Evolutionary conservation across 2,888 invertebrate species (phyloP), one percentile per base, ranked within the genome.

Genomic region (Xylota sylvarum): DNA sequence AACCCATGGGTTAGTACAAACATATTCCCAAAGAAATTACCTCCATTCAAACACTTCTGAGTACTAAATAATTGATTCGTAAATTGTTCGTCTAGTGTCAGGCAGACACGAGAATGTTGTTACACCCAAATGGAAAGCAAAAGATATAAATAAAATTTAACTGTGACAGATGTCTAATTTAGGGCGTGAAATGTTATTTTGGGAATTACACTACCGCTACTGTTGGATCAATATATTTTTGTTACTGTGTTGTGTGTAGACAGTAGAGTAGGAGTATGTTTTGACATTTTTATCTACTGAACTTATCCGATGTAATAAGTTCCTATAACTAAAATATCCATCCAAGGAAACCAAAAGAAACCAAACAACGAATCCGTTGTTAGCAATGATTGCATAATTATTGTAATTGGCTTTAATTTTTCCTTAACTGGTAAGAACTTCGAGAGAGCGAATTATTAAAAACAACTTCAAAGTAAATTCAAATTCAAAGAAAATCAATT

Each of bases 401-500:
- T 14, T 14, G 14, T 14, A 40, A 58, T 58, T 58, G n/a, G 37
- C 30, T 35, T 14, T 5, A 35, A 37, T 58, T 58, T 19, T 37
- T 17, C 10, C n/a, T 35, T 19, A 35, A 56, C 10, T 37, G 4
- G 1, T 43, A n/a, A 14, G 6, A 43, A 14, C 1, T 14, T n/a
- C n/a, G 7, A n/a, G 40, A 7, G 40, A 40, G n/a, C 4, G 2
- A 40, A 40, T 35, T 35, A 40, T n/a, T 4, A 14, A 5, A 43
- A 43, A 14, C 14, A 14, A n/a, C 5, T 14, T 43, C 43, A 43
- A 43, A 43, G 43, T 1, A 5, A 43, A 50, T 58, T 43, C 40
- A 43, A 5, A n/a, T n/a, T n/a, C n/a, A n/a, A 14, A 43, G 1
- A 62, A 30, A 27, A 43, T 10, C 40, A n/a, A 43, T 43, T 62